Conservation (phyloP, 1,140 invertebrate species). For the Paraescarpia echinospica region DNA sequence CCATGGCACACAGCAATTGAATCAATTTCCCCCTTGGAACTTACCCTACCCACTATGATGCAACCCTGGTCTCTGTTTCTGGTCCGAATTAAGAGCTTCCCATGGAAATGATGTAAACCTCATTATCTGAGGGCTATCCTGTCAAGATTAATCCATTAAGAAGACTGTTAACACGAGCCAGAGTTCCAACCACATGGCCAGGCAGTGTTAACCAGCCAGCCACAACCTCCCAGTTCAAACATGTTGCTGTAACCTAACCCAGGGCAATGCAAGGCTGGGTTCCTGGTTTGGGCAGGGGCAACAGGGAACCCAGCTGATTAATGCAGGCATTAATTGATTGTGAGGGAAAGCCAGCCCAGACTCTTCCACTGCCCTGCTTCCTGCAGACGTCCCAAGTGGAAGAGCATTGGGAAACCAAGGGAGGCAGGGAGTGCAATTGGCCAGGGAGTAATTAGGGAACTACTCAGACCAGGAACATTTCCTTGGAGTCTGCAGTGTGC, state of each 20-base stretch:
- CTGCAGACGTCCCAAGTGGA: neutral
- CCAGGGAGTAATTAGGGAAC: neutral
- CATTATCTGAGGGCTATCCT: neutral
- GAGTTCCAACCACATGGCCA: neutral
- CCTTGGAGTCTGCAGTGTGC: neutral
- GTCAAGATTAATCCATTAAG: conserved; percentile 6
- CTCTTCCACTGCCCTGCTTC: neutral
- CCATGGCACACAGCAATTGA: neutral
- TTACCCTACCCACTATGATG: neutral
- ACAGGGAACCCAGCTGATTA: neutral
- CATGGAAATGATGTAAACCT: neutral
- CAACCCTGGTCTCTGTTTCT: neutral
- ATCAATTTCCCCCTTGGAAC: neutral
- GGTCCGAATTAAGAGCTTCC: neutral
- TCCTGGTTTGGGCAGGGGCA: neutral
- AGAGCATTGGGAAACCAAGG: neutral
- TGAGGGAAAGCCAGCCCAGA: neutral
- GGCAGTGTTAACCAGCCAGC: neutral
- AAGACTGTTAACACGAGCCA: neutral
- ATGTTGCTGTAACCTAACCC: neutral
- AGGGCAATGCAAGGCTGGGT: neutral
- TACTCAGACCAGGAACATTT: neutral
- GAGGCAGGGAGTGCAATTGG: too few relatives aligned
- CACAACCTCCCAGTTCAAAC: neutral
- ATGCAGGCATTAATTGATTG: neutral